Conservation (phyloP, 2,888 invertebrate genomes). For the Chymomyza fuscimana region DNA sequence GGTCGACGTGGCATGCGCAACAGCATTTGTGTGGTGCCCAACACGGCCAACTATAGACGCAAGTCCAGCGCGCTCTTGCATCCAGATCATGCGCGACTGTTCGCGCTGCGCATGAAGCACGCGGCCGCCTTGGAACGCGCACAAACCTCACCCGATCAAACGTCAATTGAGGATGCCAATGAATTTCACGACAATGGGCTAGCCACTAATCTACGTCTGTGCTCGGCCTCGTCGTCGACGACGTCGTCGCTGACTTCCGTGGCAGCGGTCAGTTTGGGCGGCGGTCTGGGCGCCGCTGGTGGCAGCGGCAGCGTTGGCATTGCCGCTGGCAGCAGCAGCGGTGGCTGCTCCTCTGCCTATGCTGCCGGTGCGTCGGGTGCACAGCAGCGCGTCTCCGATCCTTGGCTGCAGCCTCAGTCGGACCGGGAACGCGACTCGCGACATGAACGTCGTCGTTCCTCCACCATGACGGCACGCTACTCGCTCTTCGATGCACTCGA, state of each 20-base stretch:
- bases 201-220: slow-evolving; percentile 76
- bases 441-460: slow-evolving; percentile 82
- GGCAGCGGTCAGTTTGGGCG: slow-evolving; percentile 79
- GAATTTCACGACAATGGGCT: slow-evolving; percentile 80
- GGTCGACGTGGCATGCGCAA: slow-evolving; percentile 67
- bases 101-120: slow-evolving; percentile 80
- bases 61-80: slow-evolving; percentile 84
- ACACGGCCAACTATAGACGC: slow-evolving; percentile 78
- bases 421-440: slow-evolving; percentile 77
- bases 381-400: slow-evolving; percentile 79
- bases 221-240: slow-evolving; percentile 82
- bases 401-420: slow-evolving; percentile 80
- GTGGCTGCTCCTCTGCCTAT: slow-evolving; percentile 80
- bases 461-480: slow-evolving; percentile 83
- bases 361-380: slow-evolving; percentile 80
- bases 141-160: slow-evolving; percentile 78
- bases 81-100: slow-evolving; percentile 86
- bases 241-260: slow-evolving; percentile 83
- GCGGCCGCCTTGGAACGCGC: slow-evolving; percentile 77
- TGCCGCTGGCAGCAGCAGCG: slow-evolving; percentile 80
- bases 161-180: slow-evolving; percentile 79
- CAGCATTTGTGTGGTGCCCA: slow-evolving; percentile 66
- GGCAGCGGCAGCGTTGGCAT: slow-evolving; percentile 80
- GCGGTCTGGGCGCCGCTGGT: slow-evolving; percentile 57
- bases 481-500: slow-evolving; percentile 87